Evolutionary conservation across 2,888 invertebrate genomes (phyloP), one percentile per base, ranked within the genome.

Genomic region (Blastobasis adustella): DNA sequence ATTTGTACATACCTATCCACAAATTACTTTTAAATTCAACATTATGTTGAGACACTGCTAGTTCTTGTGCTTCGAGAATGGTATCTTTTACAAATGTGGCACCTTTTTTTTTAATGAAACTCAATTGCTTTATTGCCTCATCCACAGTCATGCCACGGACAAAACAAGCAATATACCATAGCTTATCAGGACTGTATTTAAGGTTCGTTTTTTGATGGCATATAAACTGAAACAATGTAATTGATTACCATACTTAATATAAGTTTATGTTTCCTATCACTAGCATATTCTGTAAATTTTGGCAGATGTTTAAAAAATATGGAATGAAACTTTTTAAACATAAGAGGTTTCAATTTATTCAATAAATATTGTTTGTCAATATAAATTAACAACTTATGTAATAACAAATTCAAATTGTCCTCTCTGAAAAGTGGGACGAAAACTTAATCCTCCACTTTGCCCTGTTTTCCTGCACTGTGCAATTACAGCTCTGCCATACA

Each of bases 1-100:
- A 23, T 23, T 23, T 23, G 23, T 53, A 69, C 92, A 86, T 80
- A 95, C 95, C 94, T 84, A 99, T 92, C 98, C 98, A 99, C 54
- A 99, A 89, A 86, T 99, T 98, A 70, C 96, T 97, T 70, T 92
- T 94, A 78, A 92, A 99, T 83, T 99, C 98, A 6, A 99, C 97
- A 90, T 98, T 95, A 67, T 98, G 97, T 44, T 94, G 84, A 61
- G 92, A 91, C 0, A 97, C 93, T 45, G 98, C 98, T 62, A 96
- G 76, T 65, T 95, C 92, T 77, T 96, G 96, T 5, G 98, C 98
- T 90, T 98, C 98, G 54, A 94, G 83, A 57, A 99, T 90, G 2
- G 94, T 91, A 78, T 97, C 92, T 69, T 92, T 92, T 0, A 93
- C 92, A 77, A 91, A 90, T 49, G 77, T 83, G 45, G 94, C 94